Conservation (phyloP, 30 jellyfish, hydroid and myxozoan genomes). For the Aurelia aurita complex sp. Pacific region DNA sequence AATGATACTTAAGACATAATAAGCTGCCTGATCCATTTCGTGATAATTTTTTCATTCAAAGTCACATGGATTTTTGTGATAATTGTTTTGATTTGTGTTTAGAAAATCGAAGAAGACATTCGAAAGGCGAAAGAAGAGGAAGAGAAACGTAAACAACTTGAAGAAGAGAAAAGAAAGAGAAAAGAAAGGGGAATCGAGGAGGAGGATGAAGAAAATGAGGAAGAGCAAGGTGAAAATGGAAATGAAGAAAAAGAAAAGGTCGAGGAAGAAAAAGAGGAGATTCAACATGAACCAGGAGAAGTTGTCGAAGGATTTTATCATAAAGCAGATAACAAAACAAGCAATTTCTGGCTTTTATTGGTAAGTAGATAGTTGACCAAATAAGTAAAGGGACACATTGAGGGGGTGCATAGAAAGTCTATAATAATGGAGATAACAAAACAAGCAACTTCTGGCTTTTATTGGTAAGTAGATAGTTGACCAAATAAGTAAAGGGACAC, state of each 20-base stretch:
- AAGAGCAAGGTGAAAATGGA: constrained; percentile 52
- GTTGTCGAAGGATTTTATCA: constrained; percentile 78
- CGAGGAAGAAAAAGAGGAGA: constrained; percentile 53
- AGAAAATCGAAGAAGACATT: constrained; percentile 83
- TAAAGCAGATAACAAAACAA: constrained; percentile 52
- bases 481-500: neutral
- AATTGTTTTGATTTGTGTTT: neutral
- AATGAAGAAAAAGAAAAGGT: constrained; percentile 59
- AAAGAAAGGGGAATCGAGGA: constrained; percentile 41
- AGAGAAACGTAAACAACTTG: constrained; percentile 51
- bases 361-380: constrained; percentile 7
- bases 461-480: constrained; percentile 28
- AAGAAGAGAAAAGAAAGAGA: constrained; percentile 54
- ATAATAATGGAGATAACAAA: constrained; percentile 59
- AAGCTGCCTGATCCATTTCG: no score
- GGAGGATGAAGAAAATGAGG: constrained; percentile 19
- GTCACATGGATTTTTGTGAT: no score
- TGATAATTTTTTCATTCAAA: no score
- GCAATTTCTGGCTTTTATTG: constrained; percentile 61
- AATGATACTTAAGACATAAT: no score
- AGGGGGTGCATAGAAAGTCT: constrained; percentile 78
- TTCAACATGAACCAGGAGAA: constrained; percentile 54
- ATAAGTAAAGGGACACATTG: no score
- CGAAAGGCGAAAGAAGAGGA: constrained; percentile 85
- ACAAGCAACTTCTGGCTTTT: constrained; percentile 48